A percentile compares a stretch with the other conserved stretches of the same genome.
phyloP scores from a whole-genome alignment of 30 jellyfish, hydroid and myxozoan species.

The Aurelia aurita region DNA sequence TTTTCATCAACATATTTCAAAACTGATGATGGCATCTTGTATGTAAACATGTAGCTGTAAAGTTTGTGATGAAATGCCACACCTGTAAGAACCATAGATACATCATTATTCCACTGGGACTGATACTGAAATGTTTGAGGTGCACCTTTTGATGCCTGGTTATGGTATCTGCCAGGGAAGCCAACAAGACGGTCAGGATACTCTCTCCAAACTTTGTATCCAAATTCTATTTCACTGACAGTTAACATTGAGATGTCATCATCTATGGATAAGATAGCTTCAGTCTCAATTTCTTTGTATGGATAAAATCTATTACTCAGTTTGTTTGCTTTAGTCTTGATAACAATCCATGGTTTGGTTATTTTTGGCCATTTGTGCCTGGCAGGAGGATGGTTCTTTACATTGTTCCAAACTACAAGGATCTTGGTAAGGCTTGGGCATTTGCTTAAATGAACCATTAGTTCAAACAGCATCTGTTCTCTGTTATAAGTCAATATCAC shows the following conservation, averaged over 20 bases:
- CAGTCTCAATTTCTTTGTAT: slow-evolving; percentile 87
- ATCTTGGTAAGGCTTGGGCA: slow-evolving; percentile 88
- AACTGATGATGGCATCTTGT: slow-evolving; percentile 74
- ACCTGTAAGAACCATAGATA: slow-evolving; percentile 97
- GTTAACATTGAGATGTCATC: slow-evolving; percentile 96
- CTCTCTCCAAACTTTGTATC: slow-evolving; percentile 88
- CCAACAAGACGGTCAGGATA: slow-evolving; percentile 95
- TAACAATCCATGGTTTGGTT: slow-evolving; percentile 68
- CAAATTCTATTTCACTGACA: slow-evolving; percentile 88
- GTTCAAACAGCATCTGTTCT: slow-evolving; percentile 65
- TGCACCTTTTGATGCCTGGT: slow-evolving; percentile 23
- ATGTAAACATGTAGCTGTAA: slow-evolving; percentile 77
- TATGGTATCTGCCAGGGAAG: slow-evolving; percentile 89
- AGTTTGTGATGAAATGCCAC: slow-evolving; percentile 95
- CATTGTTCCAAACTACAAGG: slow-evolving; percentile 90
- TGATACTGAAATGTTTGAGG: slow-evolving; percentile 61
- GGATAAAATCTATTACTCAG: slow-evolving; percentile 94
- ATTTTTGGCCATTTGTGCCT: slow-evolving; percentile 68
- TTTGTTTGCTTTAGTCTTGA: slow-evolving; percentile 69
- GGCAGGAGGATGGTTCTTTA: slow-evolving; percentile 59
- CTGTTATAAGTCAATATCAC: slow-evolving; percentile 92
- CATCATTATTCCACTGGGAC: slow-evolving; percentile 93
- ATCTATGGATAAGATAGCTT: slow-evolving; percentile 94
- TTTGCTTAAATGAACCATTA: slow-evolving; percentile 72
- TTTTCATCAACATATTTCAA: slow-evolving; percentile 68